Base-by-base conservation (phyloP, 23 tunicate species). In the Oikopleura dioica region DNA sequence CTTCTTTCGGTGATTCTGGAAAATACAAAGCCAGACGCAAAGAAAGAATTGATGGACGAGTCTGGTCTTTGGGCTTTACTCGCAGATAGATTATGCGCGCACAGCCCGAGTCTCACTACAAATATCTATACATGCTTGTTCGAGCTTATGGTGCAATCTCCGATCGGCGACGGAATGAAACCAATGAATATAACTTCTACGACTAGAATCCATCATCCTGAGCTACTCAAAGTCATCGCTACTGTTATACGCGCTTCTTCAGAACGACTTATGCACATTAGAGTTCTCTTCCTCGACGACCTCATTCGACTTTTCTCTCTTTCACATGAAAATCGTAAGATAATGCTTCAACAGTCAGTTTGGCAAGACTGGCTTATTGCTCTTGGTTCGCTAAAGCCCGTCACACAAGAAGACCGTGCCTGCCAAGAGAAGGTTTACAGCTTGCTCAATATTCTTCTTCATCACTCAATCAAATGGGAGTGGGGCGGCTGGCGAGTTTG, bases 401-500 rank as follows among this genome's bases (percentile, higher is more conserved):
- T 33, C 24, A 81, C 78, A 16, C 31, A 37, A 36, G 80, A 81
- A 1, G 86, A 94, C 68, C 26, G 55, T 30, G 55, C 37, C 1
- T 86, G 95, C 50, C 99, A 94, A 78, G 88, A 94, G 59, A 81
- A 86, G 16, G 86, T 94, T 1, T 94, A 77, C 77, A 76, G 69
- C 23, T 36, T 94, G 35, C 84, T 94, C 81, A 78, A 81, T 35
- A 79, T 86, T 51, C 82, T 94, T 36, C 84, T 94, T 0, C 84
- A 83, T 51, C 99, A 94, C 75, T 87, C 99, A 2, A 77, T 94
- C 72, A 86, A 86, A 59, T 77, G 87, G 59, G 99, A 94, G 38
- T 94, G 99, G 99, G 99, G 99, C 0, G 99, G 99, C 23, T 94
- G 99, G 99, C 76, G 99, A 37, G 99, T 94, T 23, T 94, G 99